phyloP scores from a whole-genome alignment of 2,888 invertebrate genomes.

The Emesis russula region DNA sequence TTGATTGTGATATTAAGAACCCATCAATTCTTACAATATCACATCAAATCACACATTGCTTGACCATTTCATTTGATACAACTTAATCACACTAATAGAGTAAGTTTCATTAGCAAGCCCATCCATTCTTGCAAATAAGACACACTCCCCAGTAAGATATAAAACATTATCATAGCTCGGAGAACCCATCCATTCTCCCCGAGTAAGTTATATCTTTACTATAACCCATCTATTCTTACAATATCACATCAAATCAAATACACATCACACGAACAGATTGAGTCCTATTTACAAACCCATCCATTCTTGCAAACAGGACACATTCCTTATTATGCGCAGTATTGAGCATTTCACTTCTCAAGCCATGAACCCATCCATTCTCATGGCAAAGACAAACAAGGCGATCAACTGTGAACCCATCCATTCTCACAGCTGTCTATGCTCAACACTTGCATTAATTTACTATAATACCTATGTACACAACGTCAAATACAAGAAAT shows the following conservation, averaged over 20 bases:
- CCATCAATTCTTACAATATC: neutral
- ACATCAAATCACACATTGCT: neutral
- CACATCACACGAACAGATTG: neutral
- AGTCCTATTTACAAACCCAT: neutral
- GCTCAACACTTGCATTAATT: neutral
- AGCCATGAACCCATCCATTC: constrained; percentile 15
- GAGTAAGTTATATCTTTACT: neutral
- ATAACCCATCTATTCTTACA: neutral
- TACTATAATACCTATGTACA: too few species aligned
- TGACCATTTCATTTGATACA: too few species aligned
- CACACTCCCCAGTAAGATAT: neutral
- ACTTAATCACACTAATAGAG: neutral
- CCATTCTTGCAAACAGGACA: neutral
- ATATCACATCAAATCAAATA: neutral
- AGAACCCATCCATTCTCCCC: neutral
- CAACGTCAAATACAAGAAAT: neutral
- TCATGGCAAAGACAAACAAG: constrained; percentile 28
- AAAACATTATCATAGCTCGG: too few species aligned
- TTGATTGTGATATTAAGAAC: neutral
- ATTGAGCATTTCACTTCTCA: neutral
- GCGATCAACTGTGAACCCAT: constrained; percentile 32
- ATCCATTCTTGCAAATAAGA: neutral
- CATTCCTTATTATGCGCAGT: neutral
- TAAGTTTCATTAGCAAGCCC: neutral
- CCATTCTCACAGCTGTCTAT: constrained; percentile 32